Evolutionary conservation across 2,888 invertebrate genomes (phyloP).

Genomic region (Tetrapedia diversipes): DNA sequence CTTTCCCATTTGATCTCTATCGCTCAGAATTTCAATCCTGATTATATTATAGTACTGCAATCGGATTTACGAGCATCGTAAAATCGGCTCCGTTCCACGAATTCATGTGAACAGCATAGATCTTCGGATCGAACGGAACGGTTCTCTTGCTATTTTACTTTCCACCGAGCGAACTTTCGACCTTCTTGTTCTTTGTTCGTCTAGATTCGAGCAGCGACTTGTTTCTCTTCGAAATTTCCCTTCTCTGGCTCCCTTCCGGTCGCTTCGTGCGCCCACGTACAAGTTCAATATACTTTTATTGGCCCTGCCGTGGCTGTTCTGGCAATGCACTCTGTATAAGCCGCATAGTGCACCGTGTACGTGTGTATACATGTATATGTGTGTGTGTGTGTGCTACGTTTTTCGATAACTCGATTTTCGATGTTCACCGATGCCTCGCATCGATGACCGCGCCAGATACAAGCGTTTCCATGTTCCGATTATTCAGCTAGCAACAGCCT

Average conservation of each 20-base stretch:
- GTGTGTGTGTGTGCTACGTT: conserved; percentile 11
- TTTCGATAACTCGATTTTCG: conserved; percentile 45
- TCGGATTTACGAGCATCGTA: not conserved
- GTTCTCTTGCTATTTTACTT: conserved; percentile 38
- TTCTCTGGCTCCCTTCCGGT: conserved; percentile 22
- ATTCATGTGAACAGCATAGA: not conserved
- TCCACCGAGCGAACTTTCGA: conserved; percentile 35
- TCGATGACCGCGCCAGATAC: conserved; percentile 11
- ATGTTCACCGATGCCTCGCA: conserved; percentile 28
- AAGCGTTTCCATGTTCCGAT: conserved; percentile 2
- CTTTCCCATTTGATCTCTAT: not conserved
- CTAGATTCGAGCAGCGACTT: conserved; percentile 30
- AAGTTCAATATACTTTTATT: conserved; percentile 72
- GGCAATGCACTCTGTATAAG: conserved; percentile 45
- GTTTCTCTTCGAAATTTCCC: conserved; percentile 51
- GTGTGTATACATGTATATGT: not conserved
- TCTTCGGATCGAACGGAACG: not conserved
- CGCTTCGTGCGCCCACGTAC: conserved; percentile 40
- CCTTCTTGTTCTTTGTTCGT: conserved; percentile 23
- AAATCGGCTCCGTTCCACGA: too few relatives aligned
- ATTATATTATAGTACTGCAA: not conserved
- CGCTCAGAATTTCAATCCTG: not conserved
- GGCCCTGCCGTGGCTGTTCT: conserved; percentile 50
- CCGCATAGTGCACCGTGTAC: conserved; percentile 11
- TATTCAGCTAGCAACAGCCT: not conserved